Base-by-base conservation (phyloP, 1,140 invertebrate genomes). In the Hycleus phaleratus region DNA sequence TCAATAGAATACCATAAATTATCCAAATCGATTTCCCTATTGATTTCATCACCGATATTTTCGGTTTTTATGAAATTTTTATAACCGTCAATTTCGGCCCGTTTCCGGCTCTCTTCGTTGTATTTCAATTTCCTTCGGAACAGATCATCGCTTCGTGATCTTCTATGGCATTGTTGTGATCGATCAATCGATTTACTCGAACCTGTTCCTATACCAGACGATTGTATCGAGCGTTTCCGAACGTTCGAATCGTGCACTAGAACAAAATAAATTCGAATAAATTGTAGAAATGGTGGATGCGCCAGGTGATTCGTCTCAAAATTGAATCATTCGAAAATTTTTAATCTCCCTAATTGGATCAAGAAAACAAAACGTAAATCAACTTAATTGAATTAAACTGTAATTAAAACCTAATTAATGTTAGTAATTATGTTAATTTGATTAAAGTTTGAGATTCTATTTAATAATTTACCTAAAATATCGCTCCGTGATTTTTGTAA, bases 51-150 rank as follows among this genome's bases (percentile, higher is more conserved):
- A n/a, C 2, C 40, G 10, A 10, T 43, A 40, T 38, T 53, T 2
- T n/a, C 26, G 11, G 62, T 32, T 5, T 38, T 60, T 48, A 67
- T 49, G 56, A 68, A 67, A 18, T 65, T 68, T 38, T 55, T 60
- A 46, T 64, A 68, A 11, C 64, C 68, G 40, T 69, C 68, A 10
- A 38, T 59, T 48, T 66, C 61, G 4, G 68, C 66, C 7, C 64
- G 54, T 54, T 63, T 69, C 44, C 65, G 46, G 44, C 66, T 67
- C 49, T 60, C 64, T 9, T 70, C 60, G 11, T 61, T 62, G 42
- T 59, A 55, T 56, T 58, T 64, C 38, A 63, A 60, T 56, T 63
- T 67, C 39, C 58, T 61, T 38, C 53, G 55, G 38, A 67, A 64
- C 9, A 67, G 50, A 46, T 67, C 67, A 48, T 66, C 67, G 43